Evolutionary conservation across 1,140 invertebrate genomes (phyloP).

Genomic region (Streblospio benedicti): DNA sequence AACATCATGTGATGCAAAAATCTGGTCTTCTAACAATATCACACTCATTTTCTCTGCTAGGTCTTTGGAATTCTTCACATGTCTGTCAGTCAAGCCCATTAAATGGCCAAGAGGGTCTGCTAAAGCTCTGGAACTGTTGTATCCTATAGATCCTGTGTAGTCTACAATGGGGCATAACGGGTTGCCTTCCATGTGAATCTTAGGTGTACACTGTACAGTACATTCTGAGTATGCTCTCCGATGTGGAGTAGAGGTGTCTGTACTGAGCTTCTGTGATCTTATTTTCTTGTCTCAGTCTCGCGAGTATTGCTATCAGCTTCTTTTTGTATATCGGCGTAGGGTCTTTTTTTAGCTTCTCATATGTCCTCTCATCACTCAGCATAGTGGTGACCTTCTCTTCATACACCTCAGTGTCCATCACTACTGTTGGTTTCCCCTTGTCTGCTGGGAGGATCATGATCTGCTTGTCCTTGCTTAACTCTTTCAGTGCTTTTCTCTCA

Average conservation of each 20-base stretch:
- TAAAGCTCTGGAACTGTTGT: no score
- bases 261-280: neutral
- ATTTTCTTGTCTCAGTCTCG: neutral
- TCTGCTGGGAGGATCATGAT: neutral
- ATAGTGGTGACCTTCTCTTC: neutral
- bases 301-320: neutral
- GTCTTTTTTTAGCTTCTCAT: constrained; percentile 4
- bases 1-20: no score
- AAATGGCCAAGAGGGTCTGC: no score
- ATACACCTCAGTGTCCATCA: neutral
- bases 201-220: no score
- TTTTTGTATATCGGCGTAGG: constrained; percentile 1
- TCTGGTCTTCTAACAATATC: no score
- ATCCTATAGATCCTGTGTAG: no score
- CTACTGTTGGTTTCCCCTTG: neutral
- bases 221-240: no score
- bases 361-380: constrained; percentile 5
- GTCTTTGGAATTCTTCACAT: no score
- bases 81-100: no score
- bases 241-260: constrained; percentile 2
- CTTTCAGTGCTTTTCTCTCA: neutral
- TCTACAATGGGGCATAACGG: no score
- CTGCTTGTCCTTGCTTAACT: neutral
- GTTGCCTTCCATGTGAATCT: no score
- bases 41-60: no score